Base-by-base conservation (phyloP, 2,888 invertebrate genomes). In the Dasypolia templi region DNA sequence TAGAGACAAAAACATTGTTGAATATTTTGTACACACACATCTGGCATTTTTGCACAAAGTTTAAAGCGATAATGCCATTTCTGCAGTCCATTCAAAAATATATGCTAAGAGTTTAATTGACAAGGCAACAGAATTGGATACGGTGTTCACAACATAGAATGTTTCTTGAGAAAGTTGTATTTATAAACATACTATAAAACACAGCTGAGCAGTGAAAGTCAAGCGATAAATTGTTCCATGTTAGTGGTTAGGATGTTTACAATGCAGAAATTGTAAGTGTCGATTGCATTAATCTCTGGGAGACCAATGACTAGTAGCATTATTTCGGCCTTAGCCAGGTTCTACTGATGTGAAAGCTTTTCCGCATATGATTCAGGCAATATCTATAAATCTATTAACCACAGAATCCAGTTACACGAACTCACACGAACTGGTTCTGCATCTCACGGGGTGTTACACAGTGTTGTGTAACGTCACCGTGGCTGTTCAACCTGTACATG, bases 131-230 rank as follows among this genome's bases (percentile, higher is more conserved):
- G 42, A 66, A 75, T 74, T 75, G 59, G 72, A 73, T 76, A 72
- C 73, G 66, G 76, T 75, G 74, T 79, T 79, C 77, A 72, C 79
- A 86, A 80, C 76, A 83, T 87, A 74, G 81, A 85, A 81, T 78
- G 81, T 75, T 75, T 83, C 78, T 86, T 79, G 87, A 77, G 86
- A 86, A 86, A 86, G 86, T 87, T 77, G 86, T 83, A 79, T 86
- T 87, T 81, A 80, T 79, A 87, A 80, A 84, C 81, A 87, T n/a
- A n/a, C 78, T 75, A 68, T 73, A 80, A 55, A 80, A 49, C 81
- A 75, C 81, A 85, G 76, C 74, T 83, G 80, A 79, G 62, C 72
- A 87, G 86, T 86, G 86, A 87, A 86, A 86, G 86, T 87, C 78
- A 78, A 72, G 84, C 84, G 53, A 86, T 86, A 86, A 87, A 83